A percentile compares a stretch with the other conserved stretches of the same genome.
Evolutionary conservation across 1,140 invertebrate species (phyloP).

Genomic region (Ctenoplectra terminalis): DNA sequence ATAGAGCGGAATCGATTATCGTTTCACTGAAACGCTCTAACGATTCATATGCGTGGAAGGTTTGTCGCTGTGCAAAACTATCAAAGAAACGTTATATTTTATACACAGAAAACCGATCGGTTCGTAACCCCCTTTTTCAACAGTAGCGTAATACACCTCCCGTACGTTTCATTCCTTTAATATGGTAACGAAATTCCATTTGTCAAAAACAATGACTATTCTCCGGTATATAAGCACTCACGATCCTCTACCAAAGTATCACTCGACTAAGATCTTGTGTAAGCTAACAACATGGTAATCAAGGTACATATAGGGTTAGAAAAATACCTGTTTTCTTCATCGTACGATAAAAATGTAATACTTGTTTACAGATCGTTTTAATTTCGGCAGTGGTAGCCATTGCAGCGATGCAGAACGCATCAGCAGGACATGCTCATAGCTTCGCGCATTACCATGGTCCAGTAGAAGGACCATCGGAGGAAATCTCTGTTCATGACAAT

Average conservation of each 20-base stretch:
- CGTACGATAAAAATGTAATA: not conserved
- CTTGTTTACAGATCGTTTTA: not conserved
- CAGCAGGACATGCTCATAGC: slow-evolving; percentile 78
- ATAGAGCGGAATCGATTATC: slow-evolving; percentile 52
- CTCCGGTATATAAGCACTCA: slow-evolving; percentile 71
- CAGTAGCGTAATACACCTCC: slow-evolving; percentile 54
- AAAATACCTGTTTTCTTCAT: not conserved
- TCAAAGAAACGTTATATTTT: slow-evolving; percentile 45
- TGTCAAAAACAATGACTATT: slow-evolving; percentile 59
- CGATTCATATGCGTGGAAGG: slow-evolving; percentile 29
- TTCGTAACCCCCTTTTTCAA: slow-evolving; percentile 51
- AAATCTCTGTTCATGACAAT: slow-evolving; percentile 74
- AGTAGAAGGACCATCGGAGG: slow-evolving; percentile 75
- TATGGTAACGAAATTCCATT: slow-evolving; percentile 71
- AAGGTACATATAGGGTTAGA: slow-evolving; percentile 68
- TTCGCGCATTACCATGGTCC: slow-evolving; percentile 79
- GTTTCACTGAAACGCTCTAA: slow-evolving; percentile 3
- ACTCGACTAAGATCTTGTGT: slow-evolving; percentile 67
- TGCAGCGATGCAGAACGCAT: slow-evolving; percentile 63
- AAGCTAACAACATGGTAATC: slow-evolving; percentile 64
- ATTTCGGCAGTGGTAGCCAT: slow-evolving; percentile 65
- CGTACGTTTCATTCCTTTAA: slow-evolving; percentile 47
- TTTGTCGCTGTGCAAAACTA: slow-evolving; percentile 16
- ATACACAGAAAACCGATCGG: no score
- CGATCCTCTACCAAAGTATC: slow-evolving; percentile 64